Conservation (phyloP, 2,113 vertebrate species). For the Puffinus mauretanicus region DNA sequence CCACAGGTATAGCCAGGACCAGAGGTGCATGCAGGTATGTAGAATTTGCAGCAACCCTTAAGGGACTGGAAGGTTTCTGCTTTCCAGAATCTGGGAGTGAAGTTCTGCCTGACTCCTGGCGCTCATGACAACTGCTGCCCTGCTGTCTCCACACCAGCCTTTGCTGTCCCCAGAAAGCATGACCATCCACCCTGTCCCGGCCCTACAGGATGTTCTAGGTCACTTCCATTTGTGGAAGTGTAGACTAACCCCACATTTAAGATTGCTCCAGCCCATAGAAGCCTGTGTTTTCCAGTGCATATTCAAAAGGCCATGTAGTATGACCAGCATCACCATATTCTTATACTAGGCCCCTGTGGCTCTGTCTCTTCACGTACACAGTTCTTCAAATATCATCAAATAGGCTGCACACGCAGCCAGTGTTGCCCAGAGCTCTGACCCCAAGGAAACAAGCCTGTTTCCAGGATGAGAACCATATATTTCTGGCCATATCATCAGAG, state of each 20-base stretch:
- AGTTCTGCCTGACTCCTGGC: background rate
- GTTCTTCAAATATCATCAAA: background rate
- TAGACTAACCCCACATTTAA: background rate
- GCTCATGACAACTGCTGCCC: background rate
- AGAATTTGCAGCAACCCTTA: background rate
- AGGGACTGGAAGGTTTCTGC: background rate
- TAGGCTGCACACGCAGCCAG: background rate
- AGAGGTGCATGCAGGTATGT: background rate
- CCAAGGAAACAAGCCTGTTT: background rate
- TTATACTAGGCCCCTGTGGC: background rate
- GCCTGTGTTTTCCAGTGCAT: background rate
- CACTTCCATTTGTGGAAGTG: background rate
- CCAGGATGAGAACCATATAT: background rate
- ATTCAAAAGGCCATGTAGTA: background rate
- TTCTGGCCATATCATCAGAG: background rate
- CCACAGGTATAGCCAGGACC: background rate
- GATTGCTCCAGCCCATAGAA: background rate
- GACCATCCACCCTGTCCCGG: no score
- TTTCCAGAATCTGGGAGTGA: background rate
- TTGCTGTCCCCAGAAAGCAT: background rate
- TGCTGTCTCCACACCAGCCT: fast-evolving
- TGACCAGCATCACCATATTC: background rate
- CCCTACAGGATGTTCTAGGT: background rate
- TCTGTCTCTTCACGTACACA: background rate
- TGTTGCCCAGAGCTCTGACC: background rate